phyloP scores from a whole-genome alignment of 2,113 vertebrate species.

The Hylia prasina region DNA sequence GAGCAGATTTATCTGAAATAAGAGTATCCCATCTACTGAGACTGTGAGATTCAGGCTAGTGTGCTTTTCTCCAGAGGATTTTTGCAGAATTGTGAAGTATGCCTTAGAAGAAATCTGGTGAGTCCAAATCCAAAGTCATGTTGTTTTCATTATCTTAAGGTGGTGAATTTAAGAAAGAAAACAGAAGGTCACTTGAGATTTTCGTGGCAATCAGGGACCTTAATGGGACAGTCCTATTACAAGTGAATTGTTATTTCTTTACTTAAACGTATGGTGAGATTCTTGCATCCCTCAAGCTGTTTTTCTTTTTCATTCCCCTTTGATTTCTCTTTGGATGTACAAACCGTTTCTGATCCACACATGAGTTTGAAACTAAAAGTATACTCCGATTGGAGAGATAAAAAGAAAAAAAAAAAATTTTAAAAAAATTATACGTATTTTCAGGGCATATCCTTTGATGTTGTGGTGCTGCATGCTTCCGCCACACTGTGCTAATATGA shows the following conservation, averaged over 20 bases:
- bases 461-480: slow-evolving; percentile 56
- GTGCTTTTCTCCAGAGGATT: neutral
- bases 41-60: neutral
- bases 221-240: slow-evolving; percentile 75
- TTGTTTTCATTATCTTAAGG: neutral
- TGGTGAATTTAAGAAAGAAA: slow-evolving; percentile 15
- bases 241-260: slow-evolving; percentile 75
- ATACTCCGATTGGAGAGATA: neutral
- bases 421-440: neutral
- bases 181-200: slow-evolving; percentile 9
- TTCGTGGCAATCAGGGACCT: slow-evolving; percentile 62
- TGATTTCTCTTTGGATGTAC: slow-evolving; percentile 46
- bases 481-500: neutral
- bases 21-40: neutral
- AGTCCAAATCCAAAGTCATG: neutral
- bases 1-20: neutral
- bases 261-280: slow-evolving; percentile 58
- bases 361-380: neutral
- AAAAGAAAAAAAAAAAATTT: neutral
- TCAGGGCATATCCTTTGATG: neutral
- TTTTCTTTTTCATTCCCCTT: slow-evolving; percentile 57
- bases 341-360: slow-evolving; percentile 22
- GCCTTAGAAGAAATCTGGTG: neutral
- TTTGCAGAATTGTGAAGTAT: neutral
- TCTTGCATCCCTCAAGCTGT: slow-evolving; percentile 44